These are phyloP conservation scores for Athetis lepigone DNA, from an alignment of 2,888 invertebrate species.

Conservation along the genomic window DNA sequence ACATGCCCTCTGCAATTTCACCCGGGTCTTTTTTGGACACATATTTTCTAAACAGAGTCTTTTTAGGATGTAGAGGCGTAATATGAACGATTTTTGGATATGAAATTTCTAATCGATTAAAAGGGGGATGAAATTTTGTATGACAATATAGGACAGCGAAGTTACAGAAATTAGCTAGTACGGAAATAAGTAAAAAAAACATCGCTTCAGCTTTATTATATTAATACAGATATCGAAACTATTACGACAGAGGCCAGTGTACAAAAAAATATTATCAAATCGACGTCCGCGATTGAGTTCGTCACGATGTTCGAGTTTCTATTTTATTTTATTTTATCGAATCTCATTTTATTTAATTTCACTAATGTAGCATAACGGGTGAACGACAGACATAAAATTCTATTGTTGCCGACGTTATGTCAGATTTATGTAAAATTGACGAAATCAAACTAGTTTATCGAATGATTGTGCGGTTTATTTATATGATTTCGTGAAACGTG, in stretches of 20 bases:
- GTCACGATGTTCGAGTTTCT: slow-evolving; percentile 16
- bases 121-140: too few species aligned
- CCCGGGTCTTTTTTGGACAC: too few species aligned
- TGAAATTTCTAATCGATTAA: too few species aligned
- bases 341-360: slow-evolving; percentile 27
- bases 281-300: slow-evolving; percentile 29
- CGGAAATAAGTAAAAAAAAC: too few species aligned
- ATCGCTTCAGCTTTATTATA: too few species aligned
- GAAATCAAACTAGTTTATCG: slow-evolving; percentile 22
- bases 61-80: too few species aligned
- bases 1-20: too few species aligned
- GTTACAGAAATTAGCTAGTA: too few species aligned
- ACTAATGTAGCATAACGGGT: slow-evolving; percentile 4
- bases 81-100: too few species aligned
- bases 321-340: slow-evolving; percentile 23
- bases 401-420: slow-evolving; percentile 30
- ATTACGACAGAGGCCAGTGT: slow-evolving; percentile 9
- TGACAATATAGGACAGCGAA: too few species aligned
- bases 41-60: too few species aligned
- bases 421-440: slow-evolving; percentile 38
- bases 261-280: slow-evolving; percentile 11
- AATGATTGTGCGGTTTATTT: slow-evolving; percentile 13
- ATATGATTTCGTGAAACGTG: slow-evolving; percentile 7
- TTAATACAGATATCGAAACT: slow-evolving; percentile 21
- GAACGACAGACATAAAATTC: slow-evolving; percentile 14